Base-by-base conservation (phyloP, 1,140 invertebrate species). In the Ceratina australensis region DNA sequence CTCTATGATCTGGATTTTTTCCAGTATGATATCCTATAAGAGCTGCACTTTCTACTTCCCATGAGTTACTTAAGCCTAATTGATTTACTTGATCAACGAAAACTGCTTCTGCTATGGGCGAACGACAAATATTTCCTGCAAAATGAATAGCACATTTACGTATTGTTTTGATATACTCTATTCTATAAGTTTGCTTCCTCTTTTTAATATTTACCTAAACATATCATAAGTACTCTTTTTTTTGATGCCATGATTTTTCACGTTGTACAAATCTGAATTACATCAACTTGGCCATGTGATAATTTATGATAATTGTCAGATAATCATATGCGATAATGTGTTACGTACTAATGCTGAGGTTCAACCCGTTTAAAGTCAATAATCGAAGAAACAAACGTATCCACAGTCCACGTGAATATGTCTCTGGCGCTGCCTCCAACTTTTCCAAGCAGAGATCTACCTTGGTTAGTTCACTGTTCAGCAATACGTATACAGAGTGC, bases 21-120 rank as follows among this genome's bases (percentile, higher is more conserved):
- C 97, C 97, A 47, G 95, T 93, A 92, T 98, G 97, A 94, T 96
- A 98, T 59, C 93, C 92, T 5, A 95, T 96, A 20, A 97, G 94
- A 7, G 95, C 98, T 4, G 97, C 97, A 92, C 97, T 98, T 86
- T 98, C 97, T 15, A 97, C 95, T 73, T 94, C 91, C 97, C 97
- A 98, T 79, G 94, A 86, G 77, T 94, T 89, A 2, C 89, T 80
- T 13, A 94, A 78, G 33, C 93, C 93, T 73, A 92, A 91, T 81
- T 96, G 93, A 79, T 94, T 93, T 7, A 96, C 91, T 18, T 94
- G 90, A 80, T 98, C 94, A 20, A 93, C 89, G 90, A 98, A 98
- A 2, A 98, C 96, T 28, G 96, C 97, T 91, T 98, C 97, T 22
- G 97, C 97, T 80, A 98, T 98, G 3, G 97, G 97, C 1, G 97